Conservation (phyloP, 2,888 invertebrate species). For the Nysson spinosus region DNA sequence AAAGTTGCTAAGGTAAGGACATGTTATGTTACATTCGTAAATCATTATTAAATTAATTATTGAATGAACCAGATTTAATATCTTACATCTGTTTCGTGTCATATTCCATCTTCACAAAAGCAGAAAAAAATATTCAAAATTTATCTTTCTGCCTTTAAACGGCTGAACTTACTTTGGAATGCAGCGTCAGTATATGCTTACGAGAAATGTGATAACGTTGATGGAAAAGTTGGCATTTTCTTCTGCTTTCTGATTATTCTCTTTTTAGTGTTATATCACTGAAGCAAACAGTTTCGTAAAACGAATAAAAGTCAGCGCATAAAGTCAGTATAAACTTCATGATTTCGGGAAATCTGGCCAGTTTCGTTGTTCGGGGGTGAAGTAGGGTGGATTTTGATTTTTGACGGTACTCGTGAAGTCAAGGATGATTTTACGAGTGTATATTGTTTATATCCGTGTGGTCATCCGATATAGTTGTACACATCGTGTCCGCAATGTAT, state of each 20-base stretch:
- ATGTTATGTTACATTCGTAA: background rate
- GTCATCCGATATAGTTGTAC: slow-evolving; percentile 30
- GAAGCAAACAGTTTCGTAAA: too few relatives aligned
- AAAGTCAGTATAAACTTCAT: too few relatives aligned
- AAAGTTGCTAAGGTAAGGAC: background rate
- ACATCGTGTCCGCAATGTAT: slow-evolving; percentile 37
- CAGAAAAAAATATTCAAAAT: too few relatives aligned
- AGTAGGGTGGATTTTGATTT: background rate
- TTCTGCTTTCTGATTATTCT: background rate
- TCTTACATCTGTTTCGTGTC: too few relatives aligned
- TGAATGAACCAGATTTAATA: too few relatives aligned
- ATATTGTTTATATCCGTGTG: slow-evolving; percentile 36
- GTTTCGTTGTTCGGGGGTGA: too few relatives aligned
- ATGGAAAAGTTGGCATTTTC: slow-evolving; percentile 40
- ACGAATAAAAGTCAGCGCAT: too few relatives aligned
- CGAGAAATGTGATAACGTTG: slow-evolving; percentile 32
- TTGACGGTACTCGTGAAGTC: background rate
- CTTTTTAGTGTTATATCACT: too few relatives aligned
- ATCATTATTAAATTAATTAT: too few relatives aligned
- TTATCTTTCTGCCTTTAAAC: slow-evolving; percentile 40
- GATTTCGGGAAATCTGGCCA: too few relatives aligned
- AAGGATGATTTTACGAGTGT: background rate
- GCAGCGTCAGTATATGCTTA: slow-evolving; percentile 24
- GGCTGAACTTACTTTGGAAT: slow-evolving; percentile 20
- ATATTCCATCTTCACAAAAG: too few relatives aligned